Evolutionary conservation across 2,797 vertebrate species (phyloP), one percentile per base, ranked within the genome.

Genomic region (Halcyon chelicuti): DNA sequence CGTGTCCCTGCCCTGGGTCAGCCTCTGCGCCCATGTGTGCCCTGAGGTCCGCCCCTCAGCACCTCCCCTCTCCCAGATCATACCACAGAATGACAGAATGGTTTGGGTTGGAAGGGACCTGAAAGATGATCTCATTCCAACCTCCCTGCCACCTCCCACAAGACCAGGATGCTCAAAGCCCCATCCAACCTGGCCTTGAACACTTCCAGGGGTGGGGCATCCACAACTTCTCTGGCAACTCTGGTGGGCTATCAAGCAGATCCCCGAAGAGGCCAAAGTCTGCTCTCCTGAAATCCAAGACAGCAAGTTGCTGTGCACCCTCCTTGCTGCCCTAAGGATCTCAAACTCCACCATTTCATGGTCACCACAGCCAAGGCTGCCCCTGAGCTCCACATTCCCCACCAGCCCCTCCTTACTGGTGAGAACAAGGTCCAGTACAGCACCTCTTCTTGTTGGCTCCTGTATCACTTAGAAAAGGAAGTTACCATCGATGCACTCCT

Each of bases 1-100:
- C 16, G 12, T 0, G 1, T 15, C 16, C 60, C 35, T 63, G 54
- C 39, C n/a, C 3, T 0, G 1, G 20, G 28, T 61, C 37, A 44
- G 71, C 37, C 60, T 49, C 11, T 0, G 1, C 5, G 7, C 39
- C 63, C 7, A 2, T 0, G 1, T 26, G 31, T 70, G 63, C 71
- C n/a, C 10, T 3, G 18, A 76, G 31, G 21, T 78, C 51, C 58
- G 60, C 25, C 26, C 28, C 39, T 52, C 55, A 58, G 49, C 49
- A 72, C 4, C 12, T 23, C 35, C 46, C 46, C 7, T 28, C 33
- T 51, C 61, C 31, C 49, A 86, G 62, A 60, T 46, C 37, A 39
- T 8, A 39, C 26, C 60, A 19, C 11, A 61, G 35, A 61, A 28
- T 28, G 25, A 39, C 19, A 61, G 25, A 61, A 39, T 20, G 35